Evolutionary conservation across 2,797 vertebrate species (phyloP).

Genomic region (Acanthurus tractus): DNA sequence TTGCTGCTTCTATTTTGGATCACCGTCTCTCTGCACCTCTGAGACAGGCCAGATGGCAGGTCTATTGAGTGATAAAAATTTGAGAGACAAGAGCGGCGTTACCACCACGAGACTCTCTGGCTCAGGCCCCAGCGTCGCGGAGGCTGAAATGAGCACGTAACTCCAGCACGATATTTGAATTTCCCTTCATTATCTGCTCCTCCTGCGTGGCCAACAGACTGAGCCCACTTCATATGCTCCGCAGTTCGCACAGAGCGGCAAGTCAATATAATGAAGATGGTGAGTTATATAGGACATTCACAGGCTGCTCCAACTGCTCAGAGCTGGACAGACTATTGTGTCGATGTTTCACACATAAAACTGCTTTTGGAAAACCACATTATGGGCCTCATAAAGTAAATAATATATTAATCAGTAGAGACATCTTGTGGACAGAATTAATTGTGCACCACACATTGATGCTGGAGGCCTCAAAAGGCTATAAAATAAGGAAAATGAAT

Average conservation of each 20-base stretch:
- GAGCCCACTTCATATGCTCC: conserved; percentile 44
- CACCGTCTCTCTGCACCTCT: conserved; percentile 74
- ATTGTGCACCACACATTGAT: conserved; percentile 36
- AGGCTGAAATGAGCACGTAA: conserved; percentile 62
- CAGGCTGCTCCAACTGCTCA: background rate
- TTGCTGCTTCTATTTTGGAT: conserved; percentile 79
- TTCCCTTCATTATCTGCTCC: conserved; percentile 67
- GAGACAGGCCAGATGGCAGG: conserved; percentile 83
- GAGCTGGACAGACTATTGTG: background rate
- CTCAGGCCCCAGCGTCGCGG: conserved; percentile 54
- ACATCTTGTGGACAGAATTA: conserved; percentile 74
- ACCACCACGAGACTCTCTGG: conserved; percentile 69
- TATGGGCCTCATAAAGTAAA: background rate
- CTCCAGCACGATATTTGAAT: conserved; percentile 63
- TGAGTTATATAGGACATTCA: conserved; percentile 29
- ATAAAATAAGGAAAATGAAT: background rate
- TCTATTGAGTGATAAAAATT: conserved; percentile 81
- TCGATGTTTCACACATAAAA: background rate
- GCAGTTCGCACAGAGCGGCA: conserved; percentile 20
- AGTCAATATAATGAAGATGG: conserved; percentile 19
- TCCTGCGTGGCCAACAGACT: conserved; percentile 47
- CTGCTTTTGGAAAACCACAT: background rate
- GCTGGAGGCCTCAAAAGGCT: background rate
- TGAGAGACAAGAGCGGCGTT: conserved; percentile 78
- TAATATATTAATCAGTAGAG: conserved; percentile 52